Evolutionary conservation across 1,140 invertebrate genomes (phyloP), one percentile per base, ranked within the genome.

Genomic region (Tetraneura akinire): DNA sequence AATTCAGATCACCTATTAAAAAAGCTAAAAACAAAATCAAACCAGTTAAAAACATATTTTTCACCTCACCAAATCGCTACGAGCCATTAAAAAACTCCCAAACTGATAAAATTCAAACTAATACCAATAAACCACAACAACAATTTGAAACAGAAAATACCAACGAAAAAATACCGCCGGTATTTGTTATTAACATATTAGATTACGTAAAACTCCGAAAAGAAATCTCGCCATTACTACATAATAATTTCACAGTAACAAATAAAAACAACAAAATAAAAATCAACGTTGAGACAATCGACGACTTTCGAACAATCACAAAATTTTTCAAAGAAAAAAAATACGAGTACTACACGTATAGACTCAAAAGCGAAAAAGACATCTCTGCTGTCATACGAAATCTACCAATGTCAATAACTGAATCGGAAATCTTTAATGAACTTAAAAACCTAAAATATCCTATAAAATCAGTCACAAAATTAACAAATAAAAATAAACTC

Each of bases 401-500:
- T 32, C 49, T 78, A 55, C 51, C 73, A 49, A 57, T 37, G 32
- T 57, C 51, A 55, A 78, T 78, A 23, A 60, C 26, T 14, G 73
- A 78, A 55, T 21, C 11, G 32, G 32, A 78, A 60, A 78, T 78
- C 32, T 51, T n/a, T 1, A 21, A 57, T 57, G 73, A 78, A 57
- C 32, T 78, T 13, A 45, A 47, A 60, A 42, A 23, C 13, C 32
- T 78, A 42, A 57, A 57, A 0, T 78, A 49, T 53, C 45, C 21
- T 29, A 53, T 74, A 21, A 37, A 53, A 47, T 32, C 49, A 60
- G 55, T 78, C 32, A 78, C 32, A 57, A 57, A 37, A 57, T 26
- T 78, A 32, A 78, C 32, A 60, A 57, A 57, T 53, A 78, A 60
- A 53, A 57, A 78, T 53, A 57, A 78, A 60, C n/a, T 60, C 32